phyloP scores from a whole-genome alignment of 1,140 invertebrate genomes.

The Littorina saxatilis region DNA sequence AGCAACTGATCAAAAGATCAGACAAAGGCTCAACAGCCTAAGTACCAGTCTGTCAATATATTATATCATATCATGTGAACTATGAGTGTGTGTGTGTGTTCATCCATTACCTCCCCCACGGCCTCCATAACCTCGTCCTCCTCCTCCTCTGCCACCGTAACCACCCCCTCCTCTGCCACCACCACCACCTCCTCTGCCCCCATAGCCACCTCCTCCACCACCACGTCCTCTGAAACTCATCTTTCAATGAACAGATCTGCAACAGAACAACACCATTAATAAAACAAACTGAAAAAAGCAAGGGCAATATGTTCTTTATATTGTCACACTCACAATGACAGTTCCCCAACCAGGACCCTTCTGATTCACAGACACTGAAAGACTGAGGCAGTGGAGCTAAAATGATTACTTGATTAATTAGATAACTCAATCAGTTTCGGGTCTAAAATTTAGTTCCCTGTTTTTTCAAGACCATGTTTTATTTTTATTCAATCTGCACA shows the following conservation, averaged over 20 bases:
- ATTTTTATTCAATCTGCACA: no score
- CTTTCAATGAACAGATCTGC: not conserved
- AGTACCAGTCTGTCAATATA: slow-evolving; percentile 59
- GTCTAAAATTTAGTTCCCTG: no score
- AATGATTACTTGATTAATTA: no score
- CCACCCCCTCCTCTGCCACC: slow-evolving; percentile 42
- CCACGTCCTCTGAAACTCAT: slow-evolving; percentile 43
- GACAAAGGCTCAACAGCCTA: not conserved
- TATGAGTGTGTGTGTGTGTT: not conserved
- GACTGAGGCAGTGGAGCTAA: no score
- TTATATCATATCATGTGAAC: not conserved
- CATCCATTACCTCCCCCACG: slow-evolving; percentile 64
- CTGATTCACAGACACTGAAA: no score
- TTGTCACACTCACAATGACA: no score
- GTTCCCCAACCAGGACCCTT: no score
- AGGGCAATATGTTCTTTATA: no score
- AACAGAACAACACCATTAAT: not conserved
- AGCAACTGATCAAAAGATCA: no score
- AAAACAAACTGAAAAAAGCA: not conserved
- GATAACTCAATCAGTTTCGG: no score
- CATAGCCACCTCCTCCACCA: slow-evolving; percentile 43
- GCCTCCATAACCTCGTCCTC: slow-evolving; percentile 47
- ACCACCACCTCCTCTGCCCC: slow-evolving; percentile 42
- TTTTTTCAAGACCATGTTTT: no score
- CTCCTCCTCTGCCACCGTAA: slow-evolving; percentile 18